phyloP scores from a whole-genome alignment of 2,888 invertebrate species.

The Drosophila limbata region DNA sequence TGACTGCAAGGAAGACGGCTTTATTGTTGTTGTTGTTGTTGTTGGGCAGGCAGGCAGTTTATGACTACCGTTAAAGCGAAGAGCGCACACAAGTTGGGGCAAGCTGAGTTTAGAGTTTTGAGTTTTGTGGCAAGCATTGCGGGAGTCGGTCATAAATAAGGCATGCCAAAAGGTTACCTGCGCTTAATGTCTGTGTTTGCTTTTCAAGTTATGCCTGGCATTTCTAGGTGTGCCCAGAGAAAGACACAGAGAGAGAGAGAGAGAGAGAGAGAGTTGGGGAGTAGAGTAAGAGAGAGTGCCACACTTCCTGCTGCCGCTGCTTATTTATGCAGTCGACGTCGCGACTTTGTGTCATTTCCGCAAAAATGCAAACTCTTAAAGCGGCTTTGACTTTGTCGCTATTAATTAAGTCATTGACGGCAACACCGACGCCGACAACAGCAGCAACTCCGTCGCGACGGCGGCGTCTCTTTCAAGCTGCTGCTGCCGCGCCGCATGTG shows the following conservation, averaged over 20 bases:
- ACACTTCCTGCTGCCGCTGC: slow-evolving; percentile 55
- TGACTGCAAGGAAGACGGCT: slow-evolving; percentile 46
- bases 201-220: slow-evolving; percentile 47
- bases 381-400: slow-evolving; percentile 70
- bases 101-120: background rate
- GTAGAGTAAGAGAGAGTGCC: background rate
- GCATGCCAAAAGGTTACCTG: slow-evolving; percentile 45
- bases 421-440: slow-evolving; percentile 27
- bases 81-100: background rate
- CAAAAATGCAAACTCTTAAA: slow-evolving; percentile 48
- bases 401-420: slow-evolving; percentile 79
- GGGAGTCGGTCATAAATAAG: slow-evolving; percentile 69
- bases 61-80: slow-evolving; percentile 74
- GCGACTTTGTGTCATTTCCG: slow-evolving; percentile 66
- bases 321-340: slow-evolving; percentile 51
- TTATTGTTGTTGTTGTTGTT: slow-evolving; percentile 36
- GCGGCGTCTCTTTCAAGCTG: slow-evolving; percentile 73
- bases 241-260: background rate
- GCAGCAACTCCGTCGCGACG: slow-evolving; percentile 54
- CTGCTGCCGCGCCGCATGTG: slow-evolving; percentile 52
- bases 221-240: slow-evolving; percentile 43
- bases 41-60: slow-evolving; percentile 51
- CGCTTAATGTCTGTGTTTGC: slow-evolving; percentile 42
- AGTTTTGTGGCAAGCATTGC: slow-evolving; percentile 23
- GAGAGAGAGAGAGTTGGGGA: background rate